Evolutionary conservation across 1,140 invertebrate species (phyloP), one percentile per base, ranked within the genome.

Genomic region (Anoplolepis gracilipes): DNA sequence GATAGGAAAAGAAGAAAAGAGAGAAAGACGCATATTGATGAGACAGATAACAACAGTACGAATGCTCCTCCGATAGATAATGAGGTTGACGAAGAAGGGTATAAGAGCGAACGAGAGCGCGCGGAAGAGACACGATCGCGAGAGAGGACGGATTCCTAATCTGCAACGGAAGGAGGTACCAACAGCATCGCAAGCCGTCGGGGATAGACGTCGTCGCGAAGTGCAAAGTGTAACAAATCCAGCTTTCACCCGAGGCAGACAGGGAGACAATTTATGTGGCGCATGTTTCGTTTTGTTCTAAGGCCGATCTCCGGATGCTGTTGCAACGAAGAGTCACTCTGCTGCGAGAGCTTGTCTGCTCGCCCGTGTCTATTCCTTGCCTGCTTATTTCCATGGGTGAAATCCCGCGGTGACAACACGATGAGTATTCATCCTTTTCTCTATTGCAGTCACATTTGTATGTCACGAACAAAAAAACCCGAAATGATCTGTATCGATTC

Each of bases 141-240:
- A 85, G 46, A 46, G 13, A 49, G 85, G 88, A 92, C 90, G 88
- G 90, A 92, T 91, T 90, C 89, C 84, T 90, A 89, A 88, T 81
- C 85, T 89, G 84, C 77, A 72, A 65, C 69, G 46, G 55, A 64
- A 59, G 86, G 79, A 87, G 82, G 65, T 59, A 67, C 70, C 73
- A 85, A 76, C 84, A 87, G 81, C 87, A 87, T 87, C 81, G 81
- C 85, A 82, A 84, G 76, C 65, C 78, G 46, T 49, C 46, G 53
- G 77, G 72, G 84, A 86, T 93, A 93, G 92, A 93, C 90, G 90
- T 92, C 90, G 90, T 72, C 90, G 85, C 87, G 86, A 91, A 94
- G 94, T 94, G 94, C 93, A 94, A 95, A 95, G 94, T 95, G 93
- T 94, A 94, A 95, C 94, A 95, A 95, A 95, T 95, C 94, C 94